These are phyloP conservation scores for Chromis chromis DNA, from an alignment of 2,797 vertebrate genomes.

Conservation along the genomic window DNA sequence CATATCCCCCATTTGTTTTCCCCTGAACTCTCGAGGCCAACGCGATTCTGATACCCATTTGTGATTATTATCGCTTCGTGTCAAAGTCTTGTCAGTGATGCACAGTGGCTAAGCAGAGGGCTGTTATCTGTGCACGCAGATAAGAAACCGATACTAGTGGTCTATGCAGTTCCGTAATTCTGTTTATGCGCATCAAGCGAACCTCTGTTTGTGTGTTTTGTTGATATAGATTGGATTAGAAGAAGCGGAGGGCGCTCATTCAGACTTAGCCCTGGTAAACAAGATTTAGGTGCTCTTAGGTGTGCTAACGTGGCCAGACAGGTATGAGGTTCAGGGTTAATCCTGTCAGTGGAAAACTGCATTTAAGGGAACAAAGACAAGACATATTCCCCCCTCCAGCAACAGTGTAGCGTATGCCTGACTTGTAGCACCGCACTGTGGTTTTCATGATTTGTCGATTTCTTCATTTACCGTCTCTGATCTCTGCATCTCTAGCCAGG, in stretches of 20 bases:
- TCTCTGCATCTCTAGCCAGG: slow-evolving; percentile 49
- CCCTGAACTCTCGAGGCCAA: slow-evolving; percentile 15
- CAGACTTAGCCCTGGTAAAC: slow-evolving; percentile 62
- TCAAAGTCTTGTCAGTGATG: slow-evolving; percentile 40
- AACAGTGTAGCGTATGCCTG: slow-evolving; percentile 20
- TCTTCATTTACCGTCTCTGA: slow-evolving; percentile 60
- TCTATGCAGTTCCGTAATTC: slow-evolving; percentile 15
- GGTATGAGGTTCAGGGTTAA: slow-evolving; percentile 62
- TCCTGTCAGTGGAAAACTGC: slow-evolving; percentile 51
- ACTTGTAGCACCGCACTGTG: slow-evolving; percentile 33
- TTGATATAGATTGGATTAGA: slow-evolving; percentile 23
- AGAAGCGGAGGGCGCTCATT: slow-evolving; percentile 32
- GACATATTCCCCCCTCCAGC: slow-evolving; percentile 28
- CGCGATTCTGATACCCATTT: slow-evolving; percentile 34
- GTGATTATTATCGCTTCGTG: slow-evolving; percentile 39
- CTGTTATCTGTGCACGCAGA: slow-evolving; percentile 48
- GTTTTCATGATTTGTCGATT: slow-evolving; percentile 62
- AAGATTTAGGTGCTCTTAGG: slow-evolving; percentile 43
- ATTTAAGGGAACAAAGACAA: slow-evolving; percentile 49
- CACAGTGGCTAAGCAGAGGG: slow-evolving; percentile 32
- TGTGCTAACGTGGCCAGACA: slow-evolving; percentile 44
- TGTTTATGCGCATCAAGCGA: slow-evolving; percentile 27
- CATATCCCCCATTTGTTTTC: slow-evolving; percentile 12
- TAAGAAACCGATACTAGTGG: slow-evolving; percentile 41
- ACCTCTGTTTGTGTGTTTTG: slow-evolving; percentile 30